Conservation (phyloP, 2,888 invertebrate species). For the Caenorhabditis panamensis region DNA sequence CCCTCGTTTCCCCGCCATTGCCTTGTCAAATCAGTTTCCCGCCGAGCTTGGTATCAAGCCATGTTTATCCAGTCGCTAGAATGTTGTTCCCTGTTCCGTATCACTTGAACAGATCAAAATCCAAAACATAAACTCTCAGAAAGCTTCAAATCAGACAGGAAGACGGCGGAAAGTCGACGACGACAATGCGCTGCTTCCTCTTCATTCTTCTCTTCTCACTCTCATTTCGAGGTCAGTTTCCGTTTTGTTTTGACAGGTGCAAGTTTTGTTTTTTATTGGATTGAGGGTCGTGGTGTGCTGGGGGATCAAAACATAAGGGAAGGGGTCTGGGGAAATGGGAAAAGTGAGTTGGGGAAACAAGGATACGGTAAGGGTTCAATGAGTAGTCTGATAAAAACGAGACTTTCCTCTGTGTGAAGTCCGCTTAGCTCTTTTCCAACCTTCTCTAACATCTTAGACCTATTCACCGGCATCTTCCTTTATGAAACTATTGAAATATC, state of each 20-base stretch:
- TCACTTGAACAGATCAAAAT: constrained; percentile 23
- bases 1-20: neutral
- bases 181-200: constrained; percentile 47
- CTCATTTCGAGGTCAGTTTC: constrained; percentile 25
- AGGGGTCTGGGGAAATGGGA: no score
- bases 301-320: no score
- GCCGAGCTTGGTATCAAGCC: neutral
- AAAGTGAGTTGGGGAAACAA: no score
- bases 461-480: no score
- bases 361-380: no score
- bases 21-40: neutral
- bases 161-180: neutral
- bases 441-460: no score
- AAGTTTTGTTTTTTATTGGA: constrained; percentile 15
- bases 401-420: no score
- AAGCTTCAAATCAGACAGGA: constrained; percentile 1
- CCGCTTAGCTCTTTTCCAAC: no score
- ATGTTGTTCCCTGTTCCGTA: neutral
- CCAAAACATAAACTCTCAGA: constrained; percentile 14
- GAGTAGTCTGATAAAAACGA: no score
- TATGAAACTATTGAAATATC: no score
- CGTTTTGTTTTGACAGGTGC: constrained; percentile 29
- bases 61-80: constrained; percentile 5
- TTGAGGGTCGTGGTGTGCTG: neutral
- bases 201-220: constrained; percentile 44